These are phyloP conservation scores for Zaprionus obscuricornis DNA, from an alignment of 2,888 invertebrate genomes.

Conservation along the genomic window DNA sequence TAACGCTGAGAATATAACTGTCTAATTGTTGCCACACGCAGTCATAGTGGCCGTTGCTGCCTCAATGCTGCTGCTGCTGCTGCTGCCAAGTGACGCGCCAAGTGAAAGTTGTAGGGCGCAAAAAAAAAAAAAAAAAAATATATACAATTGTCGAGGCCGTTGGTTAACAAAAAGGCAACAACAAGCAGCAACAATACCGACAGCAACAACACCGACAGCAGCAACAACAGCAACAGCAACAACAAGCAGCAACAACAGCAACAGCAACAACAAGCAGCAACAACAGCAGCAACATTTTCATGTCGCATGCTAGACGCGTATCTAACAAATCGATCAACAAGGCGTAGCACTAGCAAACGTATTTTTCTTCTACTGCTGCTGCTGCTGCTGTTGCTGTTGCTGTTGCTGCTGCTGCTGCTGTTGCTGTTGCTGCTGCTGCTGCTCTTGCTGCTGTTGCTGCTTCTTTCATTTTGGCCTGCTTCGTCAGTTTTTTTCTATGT, in stretches of 20 bases:
- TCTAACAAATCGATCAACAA: constrained; percentile 73
- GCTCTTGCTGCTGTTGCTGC: too few species aligned
- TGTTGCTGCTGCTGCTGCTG: too few species aligned
- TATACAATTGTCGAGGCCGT: constrained; percentile 36
- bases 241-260: constrained; percentile 20
- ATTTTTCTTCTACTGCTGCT: too few species aligned
- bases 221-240: constrained; percentile 11
- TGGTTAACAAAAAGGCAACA: neutral
- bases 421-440: too few species aligned
- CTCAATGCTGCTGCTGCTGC: constrained; percentile 20
- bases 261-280: constrained; percentile 23
- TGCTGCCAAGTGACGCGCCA: constrained; percentile 36
- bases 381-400: too few species aligned
- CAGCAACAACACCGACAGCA: constrained; percentile 12
- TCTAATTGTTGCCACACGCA: constrained; percentile 3
- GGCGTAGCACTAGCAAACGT: constrained; percentile 34
- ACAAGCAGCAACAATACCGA: constrained; percentile 18
- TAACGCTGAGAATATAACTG: constrained; percentile 15
- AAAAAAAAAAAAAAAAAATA: constrained; percentile 52
- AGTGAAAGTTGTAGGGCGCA: constrained; percentile 72
- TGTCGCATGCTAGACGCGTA: constrained; percentile 64
- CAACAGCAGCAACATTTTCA: constrained; percentile 22
- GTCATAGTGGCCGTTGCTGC: constrained; percentile 12
- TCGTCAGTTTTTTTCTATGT: constrained; percentile 55
- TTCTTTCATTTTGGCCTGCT: constrained; percentile 27